Base-by-base conservation (phyloP, 2,113 vertebrate genomes). In the Bombycilla garrulus region DNA sequence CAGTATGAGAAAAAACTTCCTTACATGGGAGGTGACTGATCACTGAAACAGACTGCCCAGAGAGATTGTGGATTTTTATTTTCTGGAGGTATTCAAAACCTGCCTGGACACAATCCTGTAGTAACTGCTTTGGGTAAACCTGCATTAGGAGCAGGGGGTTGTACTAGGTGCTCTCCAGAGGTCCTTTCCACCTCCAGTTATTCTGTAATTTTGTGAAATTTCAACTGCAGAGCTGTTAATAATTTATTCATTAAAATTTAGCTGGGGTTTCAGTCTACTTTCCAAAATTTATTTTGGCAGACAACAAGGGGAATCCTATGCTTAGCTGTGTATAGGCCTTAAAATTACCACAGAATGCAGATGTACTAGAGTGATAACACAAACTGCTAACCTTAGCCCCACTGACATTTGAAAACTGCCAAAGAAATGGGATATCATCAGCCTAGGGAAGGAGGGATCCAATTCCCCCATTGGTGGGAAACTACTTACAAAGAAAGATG, bases 291-390 rank as follows among this genome's bases (percentile, higher is more conserved):
- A 26, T 38, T 90, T 66, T 85, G 74, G 50, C 22, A 33, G 17
- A 40, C 20, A 42, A 38, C 42, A 35, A 38, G 17, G 40, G 12
- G 12, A 57, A 12, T 74, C 31, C 20, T 38, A 0, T 21, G 10
- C 12, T 61, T 10, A 38, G 2, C 3, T 69, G 3, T 33, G 6
- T 24, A 4, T 71, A 29, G 29, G 5, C 10, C 5, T 62, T 50
- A 35, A 53, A 61, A 28, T 58, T 57, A 47, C 15, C 29, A 2
- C 36, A 44, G 7, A 4, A 1, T 11, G 8, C 3, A 36, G 12
- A 12, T 24, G 3, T n/a, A 1, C 26, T 60, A 33, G n/a, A 70
- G 15, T 9, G 4, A 1, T 44, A 23, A 31, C 0, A 3, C 20
- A 38, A 31, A 77, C 4, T 25, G 24, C n/a, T 69, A 7, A 44